phyloP scores from a whole-genome alignment of 1,140 invertebrate species.

The Brachionus manjavacas region DNA sequence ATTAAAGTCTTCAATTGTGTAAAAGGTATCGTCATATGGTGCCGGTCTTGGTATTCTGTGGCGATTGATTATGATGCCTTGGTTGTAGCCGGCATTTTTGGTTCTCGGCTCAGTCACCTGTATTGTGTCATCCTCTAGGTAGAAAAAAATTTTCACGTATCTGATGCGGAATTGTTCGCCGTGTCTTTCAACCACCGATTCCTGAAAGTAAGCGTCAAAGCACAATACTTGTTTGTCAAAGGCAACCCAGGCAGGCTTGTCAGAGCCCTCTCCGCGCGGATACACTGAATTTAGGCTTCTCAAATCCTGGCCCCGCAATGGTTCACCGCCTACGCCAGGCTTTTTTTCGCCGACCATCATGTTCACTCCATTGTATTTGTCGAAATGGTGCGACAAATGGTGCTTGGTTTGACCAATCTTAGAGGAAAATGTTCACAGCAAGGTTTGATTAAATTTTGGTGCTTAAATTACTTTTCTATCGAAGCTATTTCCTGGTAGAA shows the following conservation, averaged over 20 bases:
- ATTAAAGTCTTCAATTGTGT: conserved; percentile 62
- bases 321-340: conserved; percentile 57
- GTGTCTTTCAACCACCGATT: conserved; percentile 54
- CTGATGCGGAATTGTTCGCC: conserved; percentile 56
- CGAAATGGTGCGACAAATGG: conserved; percentile 58
- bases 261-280: conserved; percentile 63
- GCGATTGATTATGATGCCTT: conserved; percentile 65
- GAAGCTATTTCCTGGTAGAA: conserved; percentile 53
- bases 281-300: conserved; percentile 50
- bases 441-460: neutral
- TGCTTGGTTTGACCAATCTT: conserved; percentile 57
- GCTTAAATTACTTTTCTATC: conserved; percentile 49
- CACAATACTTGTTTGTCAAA: conserved; percentile 72
- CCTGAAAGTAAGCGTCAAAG: conserved; percentile 53
- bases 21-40: conserved; percentile 67
- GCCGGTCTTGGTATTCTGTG: conserved; percentile 70
- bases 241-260: conserved; percentile 73
- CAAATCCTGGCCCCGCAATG: conserved; percentile 51
- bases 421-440: neutral
- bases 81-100: conserved; percentile 56
- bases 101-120: conserved; percentile 57
- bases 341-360: conserved; percentile 53
- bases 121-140: conserved; percentile 58
- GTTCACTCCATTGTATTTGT: conserved; percentile 52
- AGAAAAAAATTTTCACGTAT: conserved; percentile 57